Percentiles rank a stretch among this genome's conserved stretches.
phyloP scores from a whole-genome alignment of 2,797 vertebrate species.

The Streptopelia turtur region DNA sequence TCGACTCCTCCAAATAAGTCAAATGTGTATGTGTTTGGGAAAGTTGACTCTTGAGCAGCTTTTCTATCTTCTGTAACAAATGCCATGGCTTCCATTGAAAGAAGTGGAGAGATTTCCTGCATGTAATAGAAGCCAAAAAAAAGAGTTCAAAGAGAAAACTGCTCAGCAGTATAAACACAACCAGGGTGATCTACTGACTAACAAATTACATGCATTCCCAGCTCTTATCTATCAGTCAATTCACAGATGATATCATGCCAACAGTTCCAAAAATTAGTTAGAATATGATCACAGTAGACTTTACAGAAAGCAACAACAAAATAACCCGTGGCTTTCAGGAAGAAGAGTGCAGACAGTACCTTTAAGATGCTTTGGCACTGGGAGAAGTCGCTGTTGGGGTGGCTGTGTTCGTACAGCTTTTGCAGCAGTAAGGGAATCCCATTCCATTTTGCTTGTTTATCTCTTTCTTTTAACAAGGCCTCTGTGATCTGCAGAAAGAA shows the following conservation, averaged over 20 bases:
- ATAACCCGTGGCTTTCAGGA: not conserved
- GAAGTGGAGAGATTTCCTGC: conserved; percentile 94
- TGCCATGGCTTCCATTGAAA: conserved; percentile 98
- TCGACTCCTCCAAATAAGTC: conserved; percentile 98
- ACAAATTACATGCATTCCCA: not conserved
- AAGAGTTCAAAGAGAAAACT: not conserved
- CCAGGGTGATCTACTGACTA: not conserved
- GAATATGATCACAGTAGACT: not conserved
- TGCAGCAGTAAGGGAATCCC: conserved; percentile 92
- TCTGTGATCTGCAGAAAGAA: conserved; percentile 85
- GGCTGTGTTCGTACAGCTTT: conserved; percentile 91
- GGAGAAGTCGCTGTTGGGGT: conserved; percentile 93
- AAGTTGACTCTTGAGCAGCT: conserved; percentile 91
- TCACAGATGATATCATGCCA: not conserved
- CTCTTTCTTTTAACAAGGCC: conserved; percentile 90
- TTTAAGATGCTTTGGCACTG: conserved; percentile 94
- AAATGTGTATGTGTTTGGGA: conserved; percentile 95
- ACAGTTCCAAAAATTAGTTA: not conserved
- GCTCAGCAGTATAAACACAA: not conserved
- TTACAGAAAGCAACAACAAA: not conserved
- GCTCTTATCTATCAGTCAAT: not conserved
- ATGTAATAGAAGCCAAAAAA: not conserved
- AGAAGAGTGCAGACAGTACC: conserved; percentile 74
- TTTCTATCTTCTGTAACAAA: conserved; percentile 97
- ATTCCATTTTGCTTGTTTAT: conserved; percentile 95